Evolutionary conservation across 2,113 vertebrate species (phyloP).

Genomic region (Pangasianodon hypophthalmus): DNA sequence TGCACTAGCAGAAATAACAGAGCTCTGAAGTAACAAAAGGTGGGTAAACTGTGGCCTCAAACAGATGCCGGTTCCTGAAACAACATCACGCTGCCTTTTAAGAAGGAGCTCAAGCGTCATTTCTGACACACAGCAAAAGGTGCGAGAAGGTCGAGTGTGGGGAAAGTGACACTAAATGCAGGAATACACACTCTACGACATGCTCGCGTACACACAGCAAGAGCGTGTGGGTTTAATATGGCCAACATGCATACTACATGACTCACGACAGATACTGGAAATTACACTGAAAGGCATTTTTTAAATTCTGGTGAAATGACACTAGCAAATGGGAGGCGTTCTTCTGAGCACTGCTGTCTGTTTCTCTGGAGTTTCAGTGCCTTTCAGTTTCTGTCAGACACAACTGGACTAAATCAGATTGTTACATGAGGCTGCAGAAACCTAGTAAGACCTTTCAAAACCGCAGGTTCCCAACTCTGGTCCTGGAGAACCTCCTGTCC

Average conservation of each 20-base stretch:
- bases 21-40: slow-evolving; percentile 64
- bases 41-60: slow-evolving; percentile 62
- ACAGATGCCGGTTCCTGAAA: slow-evolving; percentile 68
- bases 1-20: slow-evolving; percentile 5
- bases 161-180: slow-evolving; percentile 45
- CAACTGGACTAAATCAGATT: background rate
- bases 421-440: background rate
- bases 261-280: background rate
- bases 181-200: slow-evolving; percentile 23
- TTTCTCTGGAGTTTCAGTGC: background rate
- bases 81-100: slow-evolving; percentile 65
- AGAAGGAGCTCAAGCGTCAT: slow-evolving; percentile 58
- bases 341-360: background rate
- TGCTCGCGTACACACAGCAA: background rate
- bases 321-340: background rate
- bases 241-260: background rate
- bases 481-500: background rate
- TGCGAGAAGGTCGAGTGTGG: slow-evolving; percentile 53
- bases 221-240: background rate
- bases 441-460: background rate
- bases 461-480: background rate
- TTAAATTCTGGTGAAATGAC: background rate
- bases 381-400: background rate
- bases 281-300: background rate
- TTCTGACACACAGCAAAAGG: slow-evolving; percentile 67